Conservation (phyloP, 1,140 invertebrate genomes). For the Dinoponera quadriceps region DNA sequence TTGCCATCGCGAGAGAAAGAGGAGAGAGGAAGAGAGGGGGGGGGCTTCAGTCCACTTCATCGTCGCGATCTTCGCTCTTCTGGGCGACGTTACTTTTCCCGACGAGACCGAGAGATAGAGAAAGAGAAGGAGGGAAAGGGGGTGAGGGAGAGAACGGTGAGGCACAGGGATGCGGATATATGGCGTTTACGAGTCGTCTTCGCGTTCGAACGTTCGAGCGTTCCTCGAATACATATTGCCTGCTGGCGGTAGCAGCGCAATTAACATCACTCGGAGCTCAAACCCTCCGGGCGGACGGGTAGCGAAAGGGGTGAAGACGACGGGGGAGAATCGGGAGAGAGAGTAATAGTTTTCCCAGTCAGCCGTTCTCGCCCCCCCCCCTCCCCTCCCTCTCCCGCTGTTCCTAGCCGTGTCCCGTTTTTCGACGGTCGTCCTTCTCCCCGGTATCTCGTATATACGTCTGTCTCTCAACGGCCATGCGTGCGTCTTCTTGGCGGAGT, state of each 20-base stretch:
- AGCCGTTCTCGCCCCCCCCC: conserved; percentile 33
- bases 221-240: conserved; percentile 76
- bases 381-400: neutral
- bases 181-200: conserved; percentile 64
- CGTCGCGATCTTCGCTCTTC: conserved; percentile 18
- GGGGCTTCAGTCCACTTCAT: conserved; percentile 20
- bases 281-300: conserved; percentile 62
- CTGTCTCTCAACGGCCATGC: conserved; percentile 8
- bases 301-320: conserved; percentile 61
- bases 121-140: neutral
- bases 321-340: conserved; percentile 47
- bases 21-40: no score
- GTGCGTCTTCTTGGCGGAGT: conserved; percentile 15
- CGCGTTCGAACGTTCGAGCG: conserved; percentile 63
- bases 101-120: neutral
- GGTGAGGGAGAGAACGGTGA: neutral
- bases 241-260: conserved; percentile 76
- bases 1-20: conserved; percentile 5
- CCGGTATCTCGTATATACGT: conserved; percentile 9
- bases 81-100: conserved; percentile 58
- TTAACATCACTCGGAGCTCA: conserved; percentile 76
- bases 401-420: conserved; percentile 33
- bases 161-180: conserved; percentile 18
- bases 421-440: conserved; percentile 43
- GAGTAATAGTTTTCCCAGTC: conserved; percentile 73